These are phyloP conservation scores for Coptodon rendalli DNA, from an alignment of 2,113 vertebrate genomes.

Conservation along the genomic window DNA sequence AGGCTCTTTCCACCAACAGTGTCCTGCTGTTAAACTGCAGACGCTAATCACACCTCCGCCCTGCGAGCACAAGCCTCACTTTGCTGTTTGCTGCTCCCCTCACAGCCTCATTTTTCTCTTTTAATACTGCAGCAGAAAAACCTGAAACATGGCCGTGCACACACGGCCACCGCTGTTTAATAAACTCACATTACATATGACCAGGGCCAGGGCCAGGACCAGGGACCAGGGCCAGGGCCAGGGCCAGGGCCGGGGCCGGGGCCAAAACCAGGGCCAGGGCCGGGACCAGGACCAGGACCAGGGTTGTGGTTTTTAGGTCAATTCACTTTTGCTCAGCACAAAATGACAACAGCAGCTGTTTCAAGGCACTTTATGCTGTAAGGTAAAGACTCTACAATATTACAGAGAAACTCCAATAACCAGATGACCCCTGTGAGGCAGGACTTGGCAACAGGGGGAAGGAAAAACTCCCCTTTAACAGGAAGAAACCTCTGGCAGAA, in stretches of 20 bases:
- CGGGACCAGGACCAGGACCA: accelerated
- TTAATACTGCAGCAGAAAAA: neutral
- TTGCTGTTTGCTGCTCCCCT: neutral
- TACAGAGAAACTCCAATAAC: neutral
- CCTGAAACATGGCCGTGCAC: neutral
- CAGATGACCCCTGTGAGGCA: neutral
- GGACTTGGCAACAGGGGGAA: neutral
- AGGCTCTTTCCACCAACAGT: neutral
- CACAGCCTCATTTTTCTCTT: neutral
- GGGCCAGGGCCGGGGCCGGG: accelerated
- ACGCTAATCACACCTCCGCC: neutral
- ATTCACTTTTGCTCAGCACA: neutral
- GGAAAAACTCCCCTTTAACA: neutral
- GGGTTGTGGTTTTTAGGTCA: neutral
- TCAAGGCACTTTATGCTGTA: neutral
- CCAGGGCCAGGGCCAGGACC: accelerated
- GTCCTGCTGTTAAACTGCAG: neutral
- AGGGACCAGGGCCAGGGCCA: accelerated
- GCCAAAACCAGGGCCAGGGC: accelerated
- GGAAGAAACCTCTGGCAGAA: neutral
- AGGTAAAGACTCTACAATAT: neutral
- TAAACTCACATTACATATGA: neutral
- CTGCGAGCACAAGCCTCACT: neutral
- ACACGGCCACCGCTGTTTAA: neutral
- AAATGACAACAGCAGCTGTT: neutral